Evolutionary conservation across 2,797 vertebrate species (phyloP).

Genomic region (Onychomys torridus): DNA sequence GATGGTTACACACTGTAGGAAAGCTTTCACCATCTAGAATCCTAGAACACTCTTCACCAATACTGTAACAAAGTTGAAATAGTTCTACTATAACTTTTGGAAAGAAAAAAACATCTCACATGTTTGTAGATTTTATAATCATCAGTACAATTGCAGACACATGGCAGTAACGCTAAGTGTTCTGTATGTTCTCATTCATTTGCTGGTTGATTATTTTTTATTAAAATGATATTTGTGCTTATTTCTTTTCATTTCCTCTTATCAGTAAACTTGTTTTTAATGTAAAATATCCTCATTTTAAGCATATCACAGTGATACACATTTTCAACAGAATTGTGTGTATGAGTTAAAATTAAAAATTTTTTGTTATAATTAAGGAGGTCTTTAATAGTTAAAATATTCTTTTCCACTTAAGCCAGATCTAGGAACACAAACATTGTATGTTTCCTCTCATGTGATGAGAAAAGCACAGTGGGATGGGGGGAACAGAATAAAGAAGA

Average conservation of each 20-base stretch:
- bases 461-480: background rate
- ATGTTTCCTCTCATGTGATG: background rate
- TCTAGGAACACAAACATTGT: background rate
- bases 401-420: no score
- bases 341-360: background rate
- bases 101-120: background rate
- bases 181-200: slow-evolving; percentile 3
- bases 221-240: background rate
- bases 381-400: background rate
- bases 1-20: background rate
- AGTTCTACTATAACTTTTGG: background rate
- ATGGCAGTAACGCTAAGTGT: background rate
- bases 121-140: background rate
- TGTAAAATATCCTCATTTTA: background rate
- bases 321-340: background rate
- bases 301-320: background rate
- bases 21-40: background rate
- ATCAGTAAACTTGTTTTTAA: background rate
- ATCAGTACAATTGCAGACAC: background rate
- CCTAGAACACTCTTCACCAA: background rate
- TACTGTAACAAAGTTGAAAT: background rate
- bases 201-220: background rate
- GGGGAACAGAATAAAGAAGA: background rate
- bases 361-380: background rate
- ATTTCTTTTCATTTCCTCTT: background rate